Conservation (phyloP, 2,797 vertebrate species). For the Spondyliosoma cantharus region DNA sequence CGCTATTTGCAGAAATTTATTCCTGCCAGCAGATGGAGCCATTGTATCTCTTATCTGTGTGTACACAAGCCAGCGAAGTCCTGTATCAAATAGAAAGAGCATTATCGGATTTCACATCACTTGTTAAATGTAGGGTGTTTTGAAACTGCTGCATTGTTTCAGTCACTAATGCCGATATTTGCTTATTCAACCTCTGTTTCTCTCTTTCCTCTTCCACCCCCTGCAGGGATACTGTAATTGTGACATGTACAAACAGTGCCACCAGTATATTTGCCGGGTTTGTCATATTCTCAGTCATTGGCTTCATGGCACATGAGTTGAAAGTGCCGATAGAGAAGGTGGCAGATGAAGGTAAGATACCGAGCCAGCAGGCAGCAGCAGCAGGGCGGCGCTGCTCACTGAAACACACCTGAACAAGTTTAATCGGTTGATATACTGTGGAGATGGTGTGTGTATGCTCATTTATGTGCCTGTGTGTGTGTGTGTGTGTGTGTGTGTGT, state of each 20-base stretch:
- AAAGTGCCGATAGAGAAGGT: constrained; percentile 98
- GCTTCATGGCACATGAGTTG: constrained; percentile 98
- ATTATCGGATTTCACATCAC: not conserved
- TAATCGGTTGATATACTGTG: not conserved
- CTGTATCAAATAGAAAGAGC: not conserved
- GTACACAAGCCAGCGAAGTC: not conserved
- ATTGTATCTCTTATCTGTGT: constrained; percentile 25
- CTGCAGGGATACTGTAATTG: constrained; percentile 94
- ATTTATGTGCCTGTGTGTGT: constrained; percentile 15
- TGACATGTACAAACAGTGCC: constrained; percentile 97
- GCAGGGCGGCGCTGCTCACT: constrained; percentile 1
- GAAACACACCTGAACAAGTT: constrained; percentile 18
- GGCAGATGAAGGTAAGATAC: constrained; percentile 93
- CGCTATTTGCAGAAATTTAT: not conserved
- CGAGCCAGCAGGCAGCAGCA: constrained; percentile 13
- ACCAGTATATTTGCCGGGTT: constrained; percentile 99
- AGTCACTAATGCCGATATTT: not conserved
- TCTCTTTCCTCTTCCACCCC: constrained; percentile 4
- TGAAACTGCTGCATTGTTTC: not conserved
- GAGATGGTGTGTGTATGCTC: constrained; percentile 2
- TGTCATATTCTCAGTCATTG: constrained; percentile 99
- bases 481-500: constrained; percentile 13
- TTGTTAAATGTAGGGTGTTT: constrained; percentile 4
- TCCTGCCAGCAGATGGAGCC: constrained; percentile 51
- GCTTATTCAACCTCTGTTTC: constrained; percentile 11